A percentile compares a stretch with the other conserved stretches of the same genome.
phyloP scores from a whole-genome alignment of 2,888 invertebrate species.

The Ommatoiulus sabulosus region DNA sequence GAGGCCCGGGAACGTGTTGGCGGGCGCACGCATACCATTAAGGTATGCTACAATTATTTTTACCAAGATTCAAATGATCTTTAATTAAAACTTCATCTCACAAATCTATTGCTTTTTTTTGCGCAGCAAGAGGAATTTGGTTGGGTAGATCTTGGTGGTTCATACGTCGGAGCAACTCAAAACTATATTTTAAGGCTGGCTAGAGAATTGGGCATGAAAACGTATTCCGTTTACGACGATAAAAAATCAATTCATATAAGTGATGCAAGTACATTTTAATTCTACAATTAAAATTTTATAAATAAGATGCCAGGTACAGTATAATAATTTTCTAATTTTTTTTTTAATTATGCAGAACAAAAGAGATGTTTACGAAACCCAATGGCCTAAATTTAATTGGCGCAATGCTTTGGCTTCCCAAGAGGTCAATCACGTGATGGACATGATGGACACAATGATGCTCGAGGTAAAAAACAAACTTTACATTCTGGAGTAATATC shows the following conservation, averaged over 20 bases:
- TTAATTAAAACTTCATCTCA: too few relatives aligned
- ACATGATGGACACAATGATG: conserved; percentile 66
- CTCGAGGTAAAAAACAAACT: conserved; percentile 61
- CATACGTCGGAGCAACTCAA: conserved; percentile 68
- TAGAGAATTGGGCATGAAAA: conserved; percentile 66
- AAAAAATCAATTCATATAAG: conserved; percentile 57
- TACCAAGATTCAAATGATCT: too few relatives aligned
- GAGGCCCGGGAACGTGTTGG: conserved; percentile 68
- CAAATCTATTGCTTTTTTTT: too few relatives aligned
- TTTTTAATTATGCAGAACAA: conserved; percentile 48
- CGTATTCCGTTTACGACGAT: conserved; percentile 63
- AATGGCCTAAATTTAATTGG: conserved; percentile 63
- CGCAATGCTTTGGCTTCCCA: conserved; percentile 64
- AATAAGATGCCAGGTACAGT: background rate
- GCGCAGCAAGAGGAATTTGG: conserved; percentile 63
- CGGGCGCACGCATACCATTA: conserved; percentile 67
- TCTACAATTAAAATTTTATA: background rate
- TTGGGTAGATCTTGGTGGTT: conserved; percentile 67
- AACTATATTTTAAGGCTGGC: conserved; percentile 66
- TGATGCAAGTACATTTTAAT: conserved; percentile 55
- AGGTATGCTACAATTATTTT: conserved; percentile 51
- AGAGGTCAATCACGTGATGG: conserved; percentile 65
- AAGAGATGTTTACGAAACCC: conserved; percentile 61
- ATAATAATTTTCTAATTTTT: background rate
- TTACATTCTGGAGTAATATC: background rate